These are phyloP conservation scores for Eupithecia inturbata DNA, from an alignment of 2,888 invertebrate species.

Conservation along the genomic window DNA sequence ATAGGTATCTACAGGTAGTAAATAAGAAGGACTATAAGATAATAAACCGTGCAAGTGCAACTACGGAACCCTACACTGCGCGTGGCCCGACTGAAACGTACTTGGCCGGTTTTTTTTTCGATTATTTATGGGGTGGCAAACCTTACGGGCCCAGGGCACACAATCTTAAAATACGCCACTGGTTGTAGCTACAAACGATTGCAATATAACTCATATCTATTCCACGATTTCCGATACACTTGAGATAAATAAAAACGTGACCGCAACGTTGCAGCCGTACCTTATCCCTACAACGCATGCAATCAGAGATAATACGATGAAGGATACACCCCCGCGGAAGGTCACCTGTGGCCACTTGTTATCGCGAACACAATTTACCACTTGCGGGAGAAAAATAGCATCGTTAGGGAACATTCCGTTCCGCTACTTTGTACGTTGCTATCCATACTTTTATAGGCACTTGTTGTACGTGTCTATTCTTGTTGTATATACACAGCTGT, in stretches of 20 bases:
- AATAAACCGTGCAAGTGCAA: no score
- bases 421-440: constrained; percentile 16
- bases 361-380: constrained; percentile 52
- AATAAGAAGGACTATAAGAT: no score
- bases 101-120: no score
- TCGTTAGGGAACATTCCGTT: constrained; percentile 14
- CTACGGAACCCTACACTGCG: no score
- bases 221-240: not conserved
- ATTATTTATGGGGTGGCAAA: no score
- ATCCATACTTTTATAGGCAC: not conserved
- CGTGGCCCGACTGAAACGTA: no score
- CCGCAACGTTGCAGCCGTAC: not conserved
- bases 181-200: no score
- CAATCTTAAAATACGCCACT: no score
- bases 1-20: no score
- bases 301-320: constrained; percentile 27
- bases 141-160: no score
- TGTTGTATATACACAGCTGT: no score
- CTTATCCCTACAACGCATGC: constrained; percentile 21
- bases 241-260: constrained; percentile 1
- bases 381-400: constrained; percentile 35
- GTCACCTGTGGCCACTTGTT: constrained; percentile 44
- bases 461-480: not conserved
- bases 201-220: not conserved
- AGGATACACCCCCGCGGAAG: constrained; percentile 54